Base-by-base conservation (phyloP, 2,888 invertebrate species). In the Tetrapedia diversipes region DNA sequence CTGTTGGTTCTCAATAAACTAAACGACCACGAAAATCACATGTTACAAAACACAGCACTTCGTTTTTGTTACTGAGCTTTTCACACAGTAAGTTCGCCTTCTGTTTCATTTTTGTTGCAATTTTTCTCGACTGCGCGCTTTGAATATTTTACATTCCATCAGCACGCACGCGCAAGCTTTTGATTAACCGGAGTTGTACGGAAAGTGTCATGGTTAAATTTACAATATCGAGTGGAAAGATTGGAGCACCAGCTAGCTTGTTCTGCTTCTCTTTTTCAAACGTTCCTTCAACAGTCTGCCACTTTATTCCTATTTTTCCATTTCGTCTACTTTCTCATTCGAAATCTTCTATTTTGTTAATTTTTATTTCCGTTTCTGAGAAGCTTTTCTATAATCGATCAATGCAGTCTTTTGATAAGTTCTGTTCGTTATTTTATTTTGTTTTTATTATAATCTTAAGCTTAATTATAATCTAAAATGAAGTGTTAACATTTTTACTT, bases 71-170 rank as follows among this genome's bases (percentile, higher is more conserved):
- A 2, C 2, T 6, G 43, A 19, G 43, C 24, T 14, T 11, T 59
- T n/a, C 19, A 19, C 11, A 3, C 14, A 19, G 19, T 29, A 43
- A n/a, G n/a, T 43, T 29, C 43, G n/a, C 59, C 19, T 43, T 14
- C 27, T 14, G 10, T 43, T 59, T 59, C 41, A 57, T 57, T 41
- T 41, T 41, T 10, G 29, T 29, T 19, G 19, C 19, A 19, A 27
- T 41, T 59, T 29, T 29, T n/a, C 29, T 16, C 14, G 41, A 57
- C 14, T 16, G 19, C n/a, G 14, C 29, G 19, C 11, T 57, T 57
- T 57, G 27, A 39, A 57, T 57, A 57, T 57, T 57, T 41, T 24
- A 57, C 41, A 10, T 57, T 24, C 41, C 39, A 57, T 57, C 39
- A 16, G 16, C 41, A 14, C 47, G 37, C 34, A 34, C 24, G 24